These are phyloP conservation scores for Aphelenchoides avenae DNA, from an alignment of 1,140 invertebrate genomes.

Conservation along the genomic window DNA sequence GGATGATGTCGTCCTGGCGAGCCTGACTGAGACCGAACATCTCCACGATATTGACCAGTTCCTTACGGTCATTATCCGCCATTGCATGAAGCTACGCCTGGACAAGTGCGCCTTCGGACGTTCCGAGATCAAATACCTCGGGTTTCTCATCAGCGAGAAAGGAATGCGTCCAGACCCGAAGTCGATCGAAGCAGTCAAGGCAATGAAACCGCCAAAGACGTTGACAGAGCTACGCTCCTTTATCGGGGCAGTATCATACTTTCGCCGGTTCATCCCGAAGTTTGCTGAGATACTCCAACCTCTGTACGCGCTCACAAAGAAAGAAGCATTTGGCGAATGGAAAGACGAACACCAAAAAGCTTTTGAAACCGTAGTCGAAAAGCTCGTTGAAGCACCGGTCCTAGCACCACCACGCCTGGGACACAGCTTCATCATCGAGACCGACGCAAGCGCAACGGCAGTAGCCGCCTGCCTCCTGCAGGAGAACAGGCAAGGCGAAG, in stretches of 20 bases:
- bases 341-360: slow-evolving; percentile 3
- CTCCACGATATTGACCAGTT: slow-evolving; percentile 13
- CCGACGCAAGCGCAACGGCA: slow-evolving; percentile 13
- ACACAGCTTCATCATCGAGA: slow-evolving; percentile 18
- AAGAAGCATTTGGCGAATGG: slow-evolving; percentile 9
- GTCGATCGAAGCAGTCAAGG: slow-evolving; percentile 6
- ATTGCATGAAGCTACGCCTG: slow-evolving; percentile 9
- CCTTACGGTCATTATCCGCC: neutral
- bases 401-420: slow-evolving; percentile 22
- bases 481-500: slow-evolving; percentile 7
- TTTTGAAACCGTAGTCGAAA: slow-evolving; percentile 10
- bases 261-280: slow-evolving; percentile 12
- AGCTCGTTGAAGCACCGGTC: slow-evolving; percentile 7
- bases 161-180: slow-evolving; percentile 13
- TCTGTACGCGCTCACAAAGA: slow-evolving; percentile 16
- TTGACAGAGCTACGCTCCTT: slow-evolving; percentile 19
- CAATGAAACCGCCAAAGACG: slow-evolving; percentile 14
- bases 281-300: slow-evolving; percentile 18
- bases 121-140: slow-evolving; percentile 14
- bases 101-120: slow-evolving; percentile 20
- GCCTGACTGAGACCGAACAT: slow-evolving; percentile 7
- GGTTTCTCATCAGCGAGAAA: slow-evolving; percentile 11
- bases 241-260: slow-evolving; percentile 20
- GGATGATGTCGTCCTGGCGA: slow-evolving; percentile 22
- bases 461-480: slow-evolving; percentile 13